These are phyloP conservation scores for Kryptopterus vitreolus DNA, from an alignment of 2,797 vertebrate genomes.

Conservation along the genomic window DNA sequence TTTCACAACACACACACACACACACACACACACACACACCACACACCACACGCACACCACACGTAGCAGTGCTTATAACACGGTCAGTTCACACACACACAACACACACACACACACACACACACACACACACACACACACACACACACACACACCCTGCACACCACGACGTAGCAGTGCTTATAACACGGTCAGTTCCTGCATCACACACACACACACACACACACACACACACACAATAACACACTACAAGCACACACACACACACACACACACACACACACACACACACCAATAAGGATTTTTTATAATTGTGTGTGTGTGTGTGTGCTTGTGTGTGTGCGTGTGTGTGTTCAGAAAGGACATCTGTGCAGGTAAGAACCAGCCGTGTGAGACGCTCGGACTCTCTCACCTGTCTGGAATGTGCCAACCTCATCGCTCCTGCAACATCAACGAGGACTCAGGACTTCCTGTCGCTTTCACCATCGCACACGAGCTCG, in stretches of 20 bases:
- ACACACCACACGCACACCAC: slow-evolving; percentile 95
- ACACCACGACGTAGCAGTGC: slow-evolving; percentile 92
- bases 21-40: slow-evolving; percentile 76
- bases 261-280: too few species aligned
- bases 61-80: slow-evolving; percentile 88
- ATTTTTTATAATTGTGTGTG: slow-evolving; percentile 12
- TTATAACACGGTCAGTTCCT: slow-evolving; percentile 82
- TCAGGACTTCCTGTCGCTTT: slow-evolving; percentile 94
- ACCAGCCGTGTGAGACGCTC: slow-evolving; percentile 92
- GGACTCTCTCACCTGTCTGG: slow-evolving; percentile 95
- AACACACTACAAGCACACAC: too few species aligned
- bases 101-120: too few species aligned
- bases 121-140: too few species aligned
- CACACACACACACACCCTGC: slow-evolving; percentile 81
- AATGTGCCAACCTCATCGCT: slow-evolving; percentile 94
- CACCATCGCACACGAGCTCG: slow-evolving; percentile 94
- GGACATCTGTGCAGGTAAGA: slow-evolving; percentile 92
- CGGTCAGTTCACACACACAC: slow-evolving; percentile 68
- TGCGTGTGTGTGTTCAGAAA: slow-evolving; percentile 85
- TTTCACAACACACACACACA: too few species aligned
- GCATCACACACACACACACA: background rate
- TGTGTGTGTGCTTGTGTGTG: slow-evolving; percentile 34
- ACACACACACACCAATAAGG: background rate
- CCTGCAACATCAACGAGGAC: slow-evolving; percentile 98
- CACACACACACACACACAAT: too few species aligned